Base-by-base conservation (phyloP, 2,797 vertebrate species). In the Prionace glauca region DNA sequence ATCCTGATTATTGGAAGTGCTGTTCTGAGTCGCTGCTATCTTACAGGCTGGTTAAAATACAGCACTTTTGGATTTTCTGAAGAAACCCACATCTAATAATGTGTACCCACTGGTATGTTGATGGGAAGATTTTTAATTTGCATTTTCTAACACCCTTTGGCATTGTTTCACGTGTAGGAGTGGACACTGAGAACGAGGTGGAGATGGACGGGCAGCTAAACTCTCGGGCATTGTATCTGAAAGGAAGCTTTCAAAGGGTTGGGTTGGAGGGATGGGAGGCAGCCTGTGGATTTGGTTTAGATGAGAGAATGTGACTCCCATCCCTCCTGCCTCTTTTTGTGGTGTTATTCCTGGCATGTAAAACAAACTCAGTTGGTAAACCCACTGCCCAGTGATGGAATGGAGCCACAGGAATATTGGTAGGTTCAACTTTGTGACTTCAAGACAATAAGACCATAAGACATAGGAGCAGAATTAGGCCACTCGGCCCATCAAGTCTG, bases 11-110 rank as follows among this genome's bases (percentile, higher is more conserved):
- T 87, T 87, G 41, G 50, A 10, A 26, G 84, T 87, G 18, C 84
- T 87, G 45, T 87, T 87, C 41, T 87, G 45, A 87, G 84, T 87
- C 50, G 29, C 84, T 87, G 84, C 84, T 87, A 87, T 56, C 18
- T 87, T 56, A 45, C 45, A 87, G 84, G 84, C 84, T 87, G 24
- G 50, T 87, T 87, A 87, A 87, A 87, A 87, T 56, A 87, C 22
- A 86, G 84, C 32, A 86, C 84, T 50, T 86, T 24, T 50, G 84
- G 45, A 86, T 20, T 86, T 56, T 87, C 41, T 87, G 84, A 87
- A 87, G 84, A 56, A 56, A 87, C 41, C 22, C 41, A 87, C 84
- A 87, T 45, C 84, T 56, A 87, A 56, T 50, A 87, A 9, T 50
- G 41, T 87, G 84, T 87, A 87, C 50, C 41, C 41, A 45, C 50